Percentiles rank a stretch among this genome's conserved stretches.
These are phyloP conservation scores for Stratiolaelaps scimitus DNA, from an alignment of 1,140 invertebrate species.

Conservation along the genomic window DNA sequence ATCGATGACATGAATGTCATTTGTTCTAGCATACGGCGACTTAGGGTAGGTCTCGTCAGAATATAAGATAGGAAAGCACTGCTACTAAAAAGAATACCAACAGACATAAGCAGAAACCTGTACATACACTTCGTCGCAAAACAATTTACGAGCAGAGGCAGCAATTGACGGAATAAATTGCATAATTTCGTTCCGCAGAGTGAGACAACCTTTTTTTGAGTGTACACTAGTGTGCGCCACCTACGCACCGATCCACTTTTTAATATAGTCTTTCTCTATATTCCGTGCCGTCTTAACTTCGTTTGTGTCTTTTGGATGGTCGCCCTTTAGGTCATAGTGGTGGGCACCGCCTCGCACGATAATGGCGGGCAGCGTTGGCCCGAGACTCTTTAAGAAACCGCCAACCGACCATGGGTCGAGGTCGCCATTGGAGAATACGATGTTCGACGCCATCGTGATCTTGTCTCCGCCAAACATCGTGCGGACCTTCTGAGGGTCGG, in stretches of 20 bases:
- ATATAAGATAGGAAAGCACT: too few species aligned
- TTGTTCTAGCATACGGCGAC: too few species aligned
- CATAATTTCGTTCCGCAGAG: too few species aligned
- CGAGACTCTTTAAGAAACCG: slow-evolving; percentile 60
- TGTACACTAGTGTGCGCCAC: too few species aligned
- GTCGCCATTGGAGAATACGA: slow-evolving; percentile 78
- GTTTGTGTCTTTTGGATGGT: slow-evolving; percentile 17
- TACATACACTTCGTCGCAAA: too few species aligned
- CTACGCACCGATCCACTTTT: slow-evolving; percentile 1
- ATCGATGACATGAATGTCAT: too few species aligned
- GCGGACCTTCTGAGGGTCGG: slow-evolving; percentile 53
- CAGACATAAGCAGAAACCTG: too few species aligned
- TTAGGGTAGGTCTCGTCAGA: too few species aligned
- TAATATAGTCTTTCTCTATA: slow-evolving; percentile 4
- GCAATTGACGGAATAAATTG: too few species aligned
- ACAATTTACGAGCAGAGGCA: too few species aligned
- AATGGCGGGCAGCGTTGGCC: slow-evolving; percentile 53
- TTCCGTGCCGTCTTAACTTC: slow-evolving; percentile 13
- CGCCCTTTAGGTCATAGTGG: slow-evolving; percentile 62
- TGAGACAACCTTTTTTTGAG: too few species aligned
- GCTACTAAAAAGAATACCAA: too few species aligned
- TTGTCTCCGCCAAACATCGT: slow-evolving; percentile 67
- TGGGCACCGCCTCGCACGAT: slow-evolving; percentile 77
- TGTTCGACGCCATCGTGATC: slow-evolving; percentile 56
- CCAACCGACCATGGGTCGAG: slow-evolving; percentile 85